Conservation (phyloP, 2,113 vertebrate genomes). For the Phrynocephalus versicolor region DNA sequence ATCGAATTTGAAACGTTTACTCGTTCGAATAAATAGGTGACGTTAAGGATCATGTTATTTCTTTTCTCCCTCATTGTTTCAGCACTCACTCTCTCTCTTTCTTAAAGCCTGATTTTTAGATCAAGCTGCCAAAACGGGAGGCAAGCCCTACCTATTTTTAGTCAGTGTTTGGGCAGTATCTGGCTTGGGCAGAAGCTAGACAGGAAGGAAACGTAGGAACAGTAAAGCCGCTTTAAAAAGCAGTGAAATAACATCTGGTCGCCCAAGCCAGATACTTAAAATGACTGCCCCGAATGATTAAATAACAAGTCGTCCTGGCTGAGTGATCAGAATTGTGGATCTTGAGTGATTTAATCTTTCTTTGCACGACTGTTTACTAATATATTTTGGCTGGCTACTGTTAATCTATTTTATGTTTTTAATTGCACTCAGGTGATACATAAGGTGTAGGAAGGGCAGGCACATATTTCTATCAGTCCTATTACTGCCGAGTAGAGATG, state of each 20-base stretch:
- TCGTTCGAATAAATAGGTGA: not conserved
- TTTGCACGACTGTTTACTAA: not conserved
- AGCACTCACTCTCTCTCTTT: too few relatives aligned
- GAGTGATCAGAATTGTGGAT: not conserved
- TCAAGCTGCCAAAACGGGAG: constrained; percentile 7
- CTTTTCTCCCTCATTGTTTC: not conserved
- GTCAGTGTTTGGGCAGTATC: not conserved
- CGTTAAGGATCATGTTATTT: not conserved
- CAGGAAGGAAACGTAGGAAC: constrained; percentile 18
- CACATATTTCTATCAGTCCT: not conserved
- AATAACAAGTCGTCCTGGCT: not conserved
- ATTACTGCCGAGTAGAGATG: too few relatives aligned
- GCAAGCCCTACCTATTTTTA: not conserved
- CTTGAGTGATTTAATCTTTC: not conserved
- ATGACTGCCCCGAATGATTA: not conserved
- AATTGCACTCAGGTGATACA: not conserved
- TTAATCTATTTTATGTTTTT: constrained; percentile 9
- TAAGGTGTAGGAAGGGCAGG: not conserved
- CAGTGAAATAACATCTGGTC: constrained; percentile 19
- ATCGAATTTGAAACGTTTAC: not conserved
- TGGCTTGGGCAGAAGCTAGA: not conserved
- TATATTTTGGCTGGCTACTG: not conserved
- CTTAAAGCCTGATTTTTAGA: constrained; percentile 17
- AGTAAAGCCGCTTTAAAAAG: not conserved
- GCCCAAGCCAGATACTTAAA: constrained; percentile 7